Conservation (phyloP, 2,888 invertebrate genomes). For the Salpingus planirostris region DNA sequence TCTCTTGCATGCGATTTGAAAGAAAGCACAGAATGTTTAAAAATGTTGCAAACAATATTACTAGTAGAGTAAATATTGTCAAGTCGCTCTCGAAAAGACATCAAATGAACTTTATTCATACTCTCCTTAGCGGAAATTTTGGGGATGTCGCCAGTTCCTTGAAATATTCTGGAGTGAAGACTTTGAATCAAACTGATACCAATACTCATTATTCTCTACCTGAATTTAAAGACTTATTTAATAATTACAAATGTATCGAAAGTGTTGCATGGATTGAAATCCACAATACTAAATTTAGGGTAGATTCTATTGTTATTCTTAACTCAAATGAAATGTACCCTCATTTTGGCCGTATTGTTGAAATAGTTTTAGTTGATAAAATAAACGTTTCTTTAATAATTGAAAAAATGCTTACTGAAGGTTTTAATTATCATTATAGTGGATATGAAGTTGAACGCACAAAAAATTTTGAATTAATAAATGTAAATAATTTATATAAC, state of each 20-base stretch:
- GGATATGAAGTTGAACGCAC: neutral
- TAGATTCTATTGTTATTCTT: no score
- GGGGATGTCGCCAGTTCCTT: no score
- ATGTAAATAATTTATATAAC: neutral
- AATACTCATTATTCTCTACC: neutral
- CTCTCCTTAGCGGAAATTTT: neutral
- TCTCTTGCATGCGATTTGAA: conserved; percentile 2
- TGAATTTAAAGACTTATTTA: neutral
- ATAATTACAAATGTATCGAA: neutral
- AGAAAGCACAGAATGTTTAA: conserved; percentile 4
- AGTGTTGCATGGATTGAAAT: neutral
- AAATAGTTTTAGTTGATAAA: conserved; percentile 1
- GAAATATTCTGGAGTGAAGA: no score
- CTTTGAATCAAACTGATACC: neutral
- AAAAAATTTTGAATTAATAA: neutral
- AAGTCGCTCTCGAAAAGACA: neutral
- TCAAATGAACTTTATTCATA: neutral
- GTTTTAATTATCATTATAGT: conserved; percentile 1
- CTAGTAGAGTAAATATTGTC: conserved; percentile 1
- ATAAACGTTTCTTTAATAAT: neutral
- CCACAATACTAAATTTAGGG: neutral
- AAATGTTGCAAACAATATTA: conserved; percentile 3
- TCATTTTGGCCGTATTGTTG: neutral
- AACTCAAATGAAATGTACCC: neutral
- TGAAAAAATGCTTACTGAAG: neutral